Base-by-base conservation (phyloP, 2,888 invertebrate genomes). In the Perdita meconis region DNA sequence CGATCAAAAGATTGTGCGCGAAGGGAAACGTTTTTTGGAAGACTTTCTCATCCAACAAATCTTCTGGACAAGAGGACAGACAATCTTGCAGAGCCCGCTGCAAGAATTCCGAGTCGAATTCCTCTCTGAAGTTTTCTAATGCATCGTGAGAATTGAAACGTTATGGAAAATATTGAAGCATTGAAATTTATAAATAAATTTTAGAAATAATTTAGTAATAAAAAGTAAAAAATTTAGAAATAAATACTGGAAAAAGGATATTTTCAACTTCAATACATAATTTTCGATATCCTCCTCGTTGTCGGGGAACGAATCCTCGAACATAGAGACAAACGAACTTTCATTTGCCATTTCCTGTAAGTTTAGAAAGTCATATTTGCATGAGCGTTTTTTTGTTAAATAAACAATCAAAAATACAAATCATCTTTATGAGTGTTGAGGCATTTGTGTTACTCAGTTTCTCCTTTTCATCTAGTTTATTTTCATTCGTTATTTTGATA, bases 191-290 rank as follows among this genome's bases (percentile, higher is more conserved):
- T 51, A 26, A 13, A 5, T 16, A 47, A 47, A 44, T n/a, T n/a
- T n/a, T n/a, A n/a, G n/a, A n/a, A n/a, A n/a, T n/a, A n/a, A n/a
- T n/a, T n/a, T n/a, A n/a, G n/a, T n/a, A n/a, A n/a, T n/a, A n/a
- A n/a, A n/a, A n/a, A n/a, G n/a, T n/a, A n/a, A n/a, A n/a, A n/a
- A n/a, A n/a, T n/a, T n/a, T 10, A 19, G 19, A 22, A 36, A 36
- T 8, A 13, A 38, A n/a, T 50, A 13, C 67, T 44, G 0, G n/a
- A n/a, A 6, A 85, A 90, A 90, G 90, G 90, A 90, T 90, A 90
- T 90, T 82, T 87, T 87, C 60, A 90, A 57, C 19, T 56, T 69
- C 5, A 77, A 64, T 19, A 84, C 70, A 34, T 73, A 65, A 53
- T 74, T 69, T n/a, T 78, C 81, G 30, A 59, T 40, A 8, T 81